Evolutionary conservation across 1,140 invertebrate genomes (phyloP).

Genomic region (Drosophila elegans): DNA sequence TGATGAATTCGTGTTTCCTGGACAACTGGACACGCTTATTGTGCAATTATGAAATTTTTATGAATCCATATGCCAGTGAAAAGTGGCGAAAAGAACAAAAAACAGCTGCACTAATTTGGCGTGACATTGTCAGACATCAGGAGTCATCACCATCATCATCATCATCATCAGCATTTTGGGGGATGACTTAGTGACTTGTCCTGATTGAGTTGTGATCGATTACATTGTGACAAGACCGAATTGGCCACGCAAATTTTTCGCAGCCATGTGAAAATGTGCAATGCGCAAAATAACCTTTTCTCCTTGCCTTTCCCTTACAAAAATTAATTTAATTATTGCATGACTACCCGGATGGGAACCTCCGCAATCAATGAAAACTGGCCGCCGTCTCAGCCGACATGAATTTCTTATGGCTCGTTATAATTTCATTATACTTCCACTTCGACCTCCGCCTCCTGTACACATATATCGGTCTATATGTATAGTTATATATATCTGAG

Average conservation of each 20-base stretch:
- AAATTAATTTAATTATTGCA: slow-evolving; percentile 77
- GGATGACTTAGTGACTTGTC: slow-evolving; percentile 10
- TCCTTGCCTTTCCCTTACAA: slow-evolving; percentile 13
- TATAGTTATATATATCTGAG: slow-evolving; percentile 15
- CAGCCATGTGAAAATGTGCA: slow-evolving; percentile 46
- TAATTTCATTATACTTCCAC: slow-evolving; percentile 77
- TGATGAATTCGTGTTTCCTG: slow-evolving; percentile 70
- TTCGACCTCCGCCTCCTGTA: slow-evolving; percentile 44
- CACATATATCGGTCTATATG: slow-evolving; percentile 8
- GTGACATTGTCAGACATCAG: slow-evolving; percentile 72
- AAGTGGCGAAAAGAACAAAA: slow-evolving; percentile 29
- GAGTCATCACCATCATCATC: slow-evolving; percentile 31
- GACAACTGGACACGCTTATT: slow-evolving; percentile 80
- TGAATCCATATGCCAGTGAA: slow-evolving; percentile 59
- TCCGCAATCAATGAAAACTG: slow-evolving; percentile 56
- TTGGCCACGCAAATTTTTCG: slow-evolving; percentile 69
- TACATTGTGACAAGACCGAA: slow-evolving; percentile 79
- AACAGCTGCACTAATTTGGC: slow-evolving; percentile 78
- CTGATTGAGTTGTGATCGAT: slow-evolving; percentile 83
- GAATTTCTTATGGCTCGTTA: slow-evolving; percentile 83
- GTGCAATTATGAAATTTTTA: slow-evolving; percentile 83
- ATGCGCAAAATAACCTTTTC: slow-evolving; percentile 11
- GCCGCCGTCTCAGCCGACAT: slow-evolving; percentile 54
- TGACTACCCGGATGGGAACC: slow-evolving; percentile 11
- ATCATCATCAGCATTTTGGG: slow-evolving; percentile 12